Evolutionary conservation across 1,140 invertebrate species (phyloP), one percentile per base, ranked within the genome.

Genomic region (Microplitis demolitor): DNA sequence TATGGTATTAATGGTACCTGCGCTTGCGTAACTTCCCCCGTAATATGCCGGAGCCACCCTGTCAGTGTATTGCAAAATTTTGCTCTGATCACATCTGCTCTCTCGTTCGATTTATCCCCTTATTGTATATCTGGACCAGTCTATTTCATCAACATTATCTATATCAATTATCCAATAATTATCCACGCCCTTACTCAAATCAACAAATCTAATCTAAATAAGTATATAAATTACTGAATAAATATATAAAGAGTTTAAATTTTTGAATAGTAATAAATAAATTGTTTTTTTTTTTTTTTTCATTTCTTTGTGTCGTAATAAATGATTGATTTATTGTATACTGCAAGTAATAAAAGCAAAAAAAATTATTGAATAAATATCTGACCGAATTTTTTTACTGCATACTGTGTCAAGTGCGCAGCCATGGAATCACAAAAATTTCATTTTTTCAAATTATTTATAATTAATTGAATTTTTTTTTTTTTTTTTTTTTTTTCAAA

Each of bases 21-120:
- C 77, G 77, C 74, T 51, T 76, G 74, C 76, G 76, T 73, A 60
- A 24, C 14, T 16, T 66, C 51, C 39, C 37, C 63, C 31, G 50
- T 6, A 5, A 16, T 67, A 53, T 13, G 66, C 54, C 31, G 51
- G 66, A 54, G 66, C 53, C 24, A 67, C 66, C 66, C 50, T 50
- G 24, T 68, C 76, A 76, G 76, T 78, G 51, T 68, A 76, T 73
- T 63, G 69, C 73, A 51, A 71, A 78, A 75, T 62, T 64, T 72
- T 66, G 70, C 37, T 5, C 53, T 24, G 73, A 14, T 53, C 69
- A 66, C 71, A 67, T 72, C 69, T 31, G 24, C 66, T 50, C 66
- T 50, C 31, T 67, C 24, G 16, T 67, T 51, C 3, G 31, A 51
- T 53, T 24, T 39, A 9, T n/a, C 9, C 54, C 34, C 24, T 24